A percentile compares a stretch with the other conserved stretches of the same genome.
These are phyloP conservation scores for Lordiphosa andalusiaca DNA, from an alignment of 2,888 invertebrate genomes.

Conservation along the genomic window DNA sequence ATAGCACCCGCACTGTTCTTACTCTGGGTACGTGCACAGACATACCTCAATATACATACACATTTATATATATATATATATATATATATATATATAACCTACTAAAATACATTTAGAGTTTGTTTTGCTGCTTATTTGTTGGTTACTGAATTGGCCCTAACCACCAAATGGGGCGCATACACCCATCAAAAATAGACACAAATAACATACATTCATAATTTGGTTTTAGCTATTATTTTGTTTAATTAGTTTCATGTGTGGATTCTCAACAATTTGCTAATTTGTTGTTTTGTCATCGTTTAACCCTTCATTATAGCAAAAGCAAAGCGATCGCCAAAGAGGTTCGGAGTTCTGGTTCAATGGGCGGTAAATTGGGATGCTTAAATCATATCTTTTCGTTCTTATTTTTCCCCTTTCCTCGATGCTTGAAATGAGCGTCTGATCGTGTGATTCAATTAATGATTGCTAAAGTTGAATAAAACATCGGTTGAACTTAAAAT, in stretches of 20 bases:
- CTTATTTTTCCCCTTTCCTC: no score
- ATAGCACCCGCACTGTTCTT: constrained; percentile 31
- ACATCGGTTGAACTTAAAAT: no score
- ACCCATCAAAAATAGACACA: constrained; percentile 57
- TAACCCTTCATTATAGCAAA: neutral
- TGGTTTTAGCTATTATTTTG: constrained; percentile 20
- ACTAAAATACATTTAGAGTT: constrained; percentile 41
- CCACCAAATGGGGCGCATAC: neutral
- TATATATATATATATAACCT: constrained; percentile 29
- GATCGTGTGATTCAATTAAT: no score
- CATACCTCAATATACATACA: constrained; percentile 24
- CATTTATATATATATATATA: constrained; percentile 28
- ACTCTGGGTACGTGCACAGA: constrained; percentile 16
- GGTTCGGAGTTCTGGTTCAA: no score
- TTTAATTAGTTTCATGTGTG: constrained; percentile 45
- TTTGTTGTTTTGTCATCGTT: constrained; percentile 16
- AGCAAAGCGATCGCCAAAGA: no score
- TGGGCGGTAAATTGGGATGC: no score
- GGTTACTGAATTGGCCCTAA: constrained; percentile 17
- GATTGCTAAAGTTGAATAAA: no score
- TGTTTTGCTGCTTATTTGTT: constrained; percentile 18
- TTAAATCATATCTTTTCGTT: no score
- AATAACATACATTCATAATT: constrained; percentile 57
- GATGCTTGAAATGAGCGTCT: no score
- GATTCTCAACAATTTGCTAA: constrained; percentile 36